Evolutionary conservation across 2,113 vertebrate genomes (phyloP), one percentile per base, ranked within the genome.

Genomic region (Riparia riparia): DNA sequence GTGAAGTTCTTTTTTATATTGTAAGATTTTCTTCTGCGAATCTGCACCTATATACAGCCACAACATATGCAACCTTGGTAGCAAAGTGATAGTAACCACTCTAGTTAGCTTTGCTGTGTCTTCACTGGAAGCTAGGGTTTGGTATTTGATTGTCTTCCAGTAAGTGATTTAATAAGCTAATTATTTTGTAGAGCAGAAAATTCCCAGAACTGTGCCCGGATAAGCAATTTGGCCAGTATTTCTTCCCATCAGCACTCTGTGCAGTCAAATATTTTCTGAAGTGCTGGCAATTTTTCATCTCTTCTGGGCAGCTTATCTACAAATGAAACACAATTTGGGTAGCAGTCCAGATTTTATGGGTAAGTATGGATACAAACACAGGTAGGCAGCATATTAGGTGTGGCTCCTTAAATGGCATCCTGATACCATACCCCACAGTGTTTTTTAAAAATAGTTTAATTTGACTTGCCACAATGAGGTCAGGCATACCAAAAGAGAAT

Each of bases 171-270:
- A 94, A 86, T 87, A 70, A 91, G 90, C 79, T 96, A 90, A 94
- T 92, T 90, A 97, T 96, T 96, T 89, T 93, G 66, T 93, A 72
- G 63, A 82, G 78, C 15, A 80, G 82, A 94, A 96, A 82, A 80
- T 61, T 87, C 87, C 71, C 93, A 80, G 58, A 77, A 82, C 63
- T 54, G 53, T 91, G 84, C 74, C 78, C 85, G 39, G 58, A 86
- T 80, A 85, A 91, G 42, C 87, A 95, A 80, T 96, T 96, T 95
- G 89, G 82, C 82, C 44, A 58, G 47, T 72, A 63, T 82, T 95
- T 61, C 57, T 90, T 94, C 60, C 87, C 79, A 81, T 95, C 85
- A 94, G 42, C 74, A 69, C 45, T 88, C 70, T 56, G 82, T 85
- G 47, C 71, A 90, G 45, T 90, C 73, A 85, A 76, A 94, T 24